phyloP scores from a whole-genome alignment of 2,888 invertebrate genomes.

The Punctoribates punctum region DNA sequence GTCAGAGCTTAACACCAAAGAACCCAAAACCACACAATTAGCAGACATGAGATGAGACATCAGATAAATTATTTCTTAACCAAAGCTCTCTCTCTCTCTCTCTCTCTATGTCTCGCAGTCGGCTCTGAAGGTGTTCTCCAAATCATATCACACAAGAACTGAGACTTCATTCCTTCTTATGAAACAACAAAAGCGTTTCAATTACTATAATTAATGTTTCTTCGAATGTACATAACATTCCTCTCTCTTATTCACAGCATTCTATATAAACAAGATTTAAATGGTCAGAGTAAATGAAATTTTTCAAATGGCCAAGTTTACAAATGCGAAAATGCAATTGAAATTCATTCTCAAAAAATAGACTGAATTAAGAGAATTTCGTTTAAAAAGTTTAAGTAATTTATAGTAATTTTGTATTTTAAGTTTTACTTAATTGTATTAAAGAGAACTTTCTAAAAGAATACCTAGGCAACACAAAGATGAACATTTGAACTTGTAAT shows the following conservation, averaged over 20 bases:
- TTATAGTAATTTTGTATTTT: too few species aligned
- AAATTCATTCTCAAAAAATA: too few species aligned
- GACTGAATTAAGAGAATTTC: too few species aligned
- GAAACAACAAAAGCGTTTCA: constrained; percentile 1
- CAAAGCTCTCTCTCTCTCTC: neutral
- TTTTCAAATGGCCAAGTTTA: too few species aligned
- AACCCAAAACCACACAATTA: constrained; percentile 32
- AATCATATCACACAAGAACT: neutral
- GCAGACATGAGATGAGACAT: constrained; percentile 22
- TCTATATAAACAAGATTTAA: neutral
- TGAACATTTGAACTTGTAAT: too few species aligned
- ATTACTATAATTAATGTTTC: constrained; percentile 26
- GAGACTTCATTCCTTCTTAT: neutral
- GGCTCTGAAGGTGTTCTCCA: neutral
- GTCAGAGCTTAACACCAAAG: constrained; percentile 22
- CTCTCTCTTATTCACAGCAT: neutral
- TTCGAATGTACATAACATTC: constrained; percentile 22
- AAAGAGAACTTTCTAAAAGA: too few species aligned
- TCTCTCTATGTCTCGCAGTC: neutral
- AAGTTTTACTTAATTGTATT: too few species aligned
- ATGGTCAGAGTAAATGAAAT: too few species aligned
- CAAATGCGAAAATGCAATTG: neutral
- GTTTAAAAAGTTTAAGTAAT: too few species aligned
- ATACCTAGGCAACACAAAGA: too few species aligned
- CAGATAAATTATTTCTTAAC: constrained; percentile 4